phyloP scores from a whole-genome alignment of 2,113 vertebrate genomes.

The Argyrosomus japonicus region DNA sequence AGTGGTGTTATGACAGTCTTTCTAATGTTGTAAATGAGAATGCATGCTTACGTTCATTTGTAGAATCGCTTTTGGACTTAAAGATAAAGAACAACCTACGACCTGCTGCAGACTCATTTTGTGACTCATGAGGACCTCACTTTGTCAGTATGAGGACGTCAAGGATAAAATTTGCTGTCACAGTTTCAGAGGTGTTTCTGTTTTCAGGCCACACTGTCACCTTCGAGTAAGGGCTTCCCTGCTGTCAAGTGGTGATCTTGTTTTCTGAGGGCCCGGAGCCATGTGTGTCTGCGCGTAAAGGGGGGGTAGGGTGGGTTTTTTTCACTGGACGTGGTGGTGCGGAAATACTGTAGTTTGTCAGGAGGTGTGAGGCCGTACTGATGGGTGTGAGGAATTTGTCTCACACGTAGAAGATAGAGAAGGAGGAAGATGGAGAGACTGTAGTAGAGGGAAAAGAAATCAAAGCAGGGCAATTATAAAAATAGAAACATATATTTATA shows the following conservation, averaged over 20 bases:
- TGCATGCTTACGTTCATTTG: background rate
- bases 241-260: conserved; percentile 14
- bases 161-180: background rate
- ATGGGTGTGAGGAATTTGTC: conserved; percentile 66
- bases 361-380: conserved; percentile 63
- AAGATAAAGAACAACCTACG: background rate
- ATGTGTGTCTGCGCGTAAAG: background rate
- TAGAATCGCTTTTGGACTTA: background rate
- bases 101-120: background rate
- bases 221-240: conserved; percentile 11
- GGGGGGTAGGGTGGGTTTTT: background rate
- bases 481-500: background rate
- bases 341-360: conserved; percentile 58
- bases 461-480: background rate
- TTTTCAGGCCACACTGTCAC: conserved; percentile 48
- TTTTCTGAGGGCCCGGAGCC: conserved; percentile 7
- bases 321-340: conserved; percentile 3
- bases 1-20: background rate
- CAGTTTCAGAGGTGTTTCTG: conserved; percentile 19
- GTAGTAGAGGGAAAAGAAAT: background rate
- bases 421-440: background rate
- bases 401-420: conserved; percentile 22
- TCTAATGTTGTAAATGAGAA: conserved; percentile 17
- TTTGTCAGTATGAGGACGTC: too few species aligned
- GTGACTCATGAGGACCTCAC: background rate